phyloP scores from a whole-genome alignment of 1,140 invertebrate species.

The Drosophila arizonae region DNA sequence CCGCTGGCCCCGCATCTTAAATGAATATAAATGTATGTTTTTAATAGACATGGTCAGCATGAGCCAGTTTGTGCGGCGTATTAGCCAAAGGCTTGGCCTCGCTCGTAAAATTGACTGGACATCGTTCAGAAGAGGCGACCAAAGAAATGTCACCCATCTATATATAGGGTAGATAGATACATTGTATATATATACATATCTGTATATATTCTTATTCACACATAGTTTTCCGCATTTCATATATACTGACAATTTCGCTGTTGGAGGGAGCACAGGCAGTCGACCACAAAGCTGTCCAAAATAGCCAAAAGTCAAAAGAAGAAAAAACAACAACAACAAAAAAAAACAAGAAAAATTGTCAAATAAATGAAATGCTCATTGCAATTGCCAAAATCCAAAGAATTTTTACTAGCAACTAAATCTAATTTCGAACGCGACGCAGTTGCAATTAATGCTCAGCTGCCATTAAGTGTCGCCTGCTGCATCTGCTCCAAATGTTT shows the following conservation, averaged over 20 bases:
- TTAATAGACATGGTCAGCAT: constrained; percentile 38
- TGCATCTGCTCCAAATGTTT: constrained; percentile 52
- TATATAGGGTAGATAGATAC: constrained; percentile 55
- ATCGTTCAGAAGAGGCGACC: constrained; percentile 60
- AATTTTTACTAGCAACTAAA: constrained; percentile 62
- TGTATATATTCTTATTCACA: constrained; percentile 56
- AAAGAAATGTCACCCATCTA: constrained; percentile 69
- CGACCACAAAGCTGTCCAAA: constrained; percentile 54
- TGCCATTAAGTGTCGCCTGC: constrained; percentile 56
- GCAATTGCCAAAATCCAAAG: constrained; percentile 76
- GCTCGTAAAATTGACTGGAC: constrained; percentile 67
- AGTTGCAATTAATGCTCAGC: constrained; percentile 61
- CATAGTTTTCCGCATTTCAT: constrained; percentile 78
- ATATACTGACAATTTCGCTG: constrained; percentile 68
- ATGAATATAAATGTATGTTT: constrained; percentile 44
- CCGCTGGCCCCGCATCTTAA: constrained; percentile 28
- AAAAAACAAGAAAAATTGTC: constrained; percentile 28
- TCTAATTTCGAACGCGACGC: constrained; percentile 45
- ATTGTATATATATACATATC: neutral
- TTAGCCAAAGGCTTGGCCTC: constrained; percentile 53
- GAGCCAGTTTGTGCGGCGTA: constrained; percentile 24
- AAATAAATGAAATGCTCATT: constrained; percentile 68
- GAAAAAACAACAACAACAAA: neutral
- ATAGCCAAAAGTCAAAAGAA: constrained; percentile 48
- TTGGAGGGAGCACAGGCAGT: constrained; percentile 24